These are phyloP conservation scores for Xenopus petersii DNA, from an alignment of 2,797 vertebrate genomes.

Conservation along the genomic window DNA sequence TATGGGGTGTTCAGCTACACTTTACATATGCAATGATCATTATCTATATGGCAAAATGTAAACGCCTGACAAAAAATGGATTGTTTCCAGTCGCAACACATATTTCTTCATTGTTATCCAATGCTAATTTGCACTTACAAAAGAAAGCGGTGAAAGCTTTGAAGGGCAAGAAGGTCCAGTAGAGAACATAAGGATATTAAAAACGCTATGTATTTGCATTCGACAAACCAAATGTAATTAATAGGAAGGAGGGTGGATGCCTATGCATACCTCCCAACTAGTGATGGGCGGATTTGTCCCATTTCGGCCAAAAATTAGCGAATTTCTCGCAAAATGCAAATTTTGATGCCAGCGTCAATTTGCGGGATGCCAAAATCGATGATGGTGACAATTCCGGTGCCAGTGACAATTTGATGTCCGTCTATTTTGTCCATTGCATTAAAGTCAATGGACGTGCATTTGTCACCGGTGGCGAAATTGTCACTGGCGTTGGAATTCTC, in stretches of 20 bases:
- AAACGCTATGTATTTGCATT: neutral
- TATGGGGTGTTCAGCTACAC: slow-evolving; percentile 46
- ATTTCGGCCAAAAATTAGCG: neutral
- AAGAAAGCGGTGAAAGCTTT: neutral
- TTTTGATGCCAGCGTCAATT: too few species aligned
- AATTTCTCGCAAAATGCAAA: too few species aligned
- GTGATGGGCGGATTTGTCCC: neutral
- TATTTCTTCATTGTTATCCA: slow-evolving; percentile 32
- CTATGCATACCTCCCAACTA: neutral
- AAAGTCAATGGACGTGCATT: too few species aligned
- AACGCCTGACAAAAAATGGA: slow-evolving; percentile 31
- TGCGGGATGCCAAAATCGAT: too few species aligned
- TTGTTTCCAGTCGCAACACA: slow-evolving; percentile 28
- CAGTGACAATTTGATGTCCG: too few species aligned
- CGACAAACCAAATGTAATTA: neutral
- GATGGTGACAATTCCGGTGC: too few species aligned
- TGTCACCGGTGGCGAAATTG: too few species aligned
- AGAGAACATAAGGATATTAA: neutral
- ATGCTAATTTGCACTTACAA: slow-evolving; percentile 9
- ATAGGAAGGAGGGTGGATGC: neutral
- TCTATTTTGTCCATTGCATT: too few species aligned
- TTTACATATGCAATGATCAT: slow-evolving; percentile 44
- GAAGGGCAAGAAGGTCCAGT: neutral
- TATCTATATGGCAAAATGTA: slow-evolving; percentile 36
- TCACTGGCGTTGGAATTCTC: too few species aligned